Evolutionary conservation across 2,113 vertebrate species (phyloP).

Genomic region (Ammodytes dubius): DNA sequence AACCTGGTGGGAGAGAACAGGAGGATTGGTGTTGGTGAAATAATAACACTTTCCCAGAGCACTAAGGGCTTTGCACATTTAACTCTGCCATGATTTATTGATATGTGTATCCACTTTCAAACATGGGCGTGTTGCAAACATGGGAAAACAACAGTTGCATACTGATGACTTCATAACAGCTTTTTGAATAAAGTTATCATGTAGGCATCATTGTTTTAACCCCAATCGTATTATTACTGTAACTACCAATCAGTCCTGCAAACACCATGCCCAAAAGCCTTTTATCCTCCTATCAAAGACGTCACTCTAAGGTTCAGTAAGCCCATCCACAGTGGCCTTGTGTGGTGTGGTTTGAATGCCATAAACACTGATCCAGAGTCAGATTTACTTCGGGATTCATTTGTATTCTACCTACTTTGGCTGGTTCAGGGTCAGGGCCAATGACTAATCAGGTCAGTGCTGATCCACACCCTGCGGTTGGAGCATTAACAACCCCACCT

Average conservation of each 20-base stretch:
- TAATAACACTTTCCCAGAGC: slow-evolving; percentile 63
- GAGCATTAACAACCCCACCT: slow-evolving; percentile 62
- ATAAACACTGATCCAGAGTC: slow-evolving; percentile 72
- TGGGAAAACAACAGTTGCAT: slow-evolving; percentile 21
- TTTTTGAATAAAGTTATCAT: slow-evolving; percentile 32
- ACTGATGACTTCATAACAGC: slow-evolving; percentile 24
- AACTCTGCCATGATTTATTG: slow-evolving; percentile 46
- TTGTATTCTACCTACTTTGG: slow-evolving; percentile 64
- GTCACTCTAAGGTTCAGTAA: slow-evolving; percentile 65
- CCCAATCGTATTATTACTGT: slow-evolving; percentile 34
- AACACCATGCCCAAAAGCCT: slow-evolving; percentile 48
- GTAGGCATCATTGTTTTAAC: slow-evolving; percentile 26
- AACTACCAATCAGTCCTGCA: slow-evolving; percentile 51
- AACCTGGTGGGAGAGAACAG: slow-evolving; percentile 25
- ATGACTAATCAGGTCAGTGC: slow-evolving; percentile 74
- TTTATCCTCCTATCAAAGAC: slow-evolving; percentile 54
- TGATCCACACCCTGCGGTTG: slow-evolving; percentile 70
- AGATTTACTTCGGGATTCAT: slow-evolving; percentile 76
- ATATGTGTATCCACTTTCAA: slow-evolving; percentile 17
- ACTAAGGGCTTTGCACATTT: slow-evolving; percentile 24
- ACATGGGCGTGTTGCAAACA: slow-evolving; percentile 8
- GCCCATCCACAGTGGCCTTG: slow-evolving; percentile 66
- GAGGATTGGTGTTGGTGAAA: slow-evolving; percentile 49
- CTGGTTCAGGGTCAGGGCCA: slow-evolving; percentile 73
- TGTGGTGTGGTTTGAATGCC: slow-evolving; percentile 66